Base-by-base conservation (phyloP, 2,888 invertebrate genomes). In the Latheticus oryzae region DNA sequence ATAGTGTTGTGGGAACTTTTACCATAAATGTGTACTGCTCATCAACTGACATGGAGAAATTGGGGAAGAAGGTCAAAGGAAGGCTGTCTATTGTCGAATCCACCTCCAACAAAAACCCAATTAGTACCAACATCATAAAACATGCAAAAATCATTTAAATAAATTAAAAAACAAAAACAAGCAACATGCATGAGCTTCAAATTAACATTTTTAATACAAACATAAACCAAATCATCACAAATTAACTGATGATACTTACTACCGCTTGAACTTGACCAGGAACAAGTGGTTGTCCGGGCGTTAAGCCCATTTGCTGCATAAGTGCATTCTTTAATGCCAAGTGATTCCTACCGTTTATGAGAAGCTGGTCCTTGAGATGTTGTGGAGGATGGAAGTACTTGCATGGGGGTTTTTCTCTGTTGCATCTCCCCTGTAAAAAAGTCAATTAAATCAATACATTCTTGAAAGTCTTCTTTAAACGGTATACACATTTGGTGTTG, bases 341-440 rank as follows among this genome's bases (percentile, higher is more conserved):
- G 85, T 99, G 98, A 87, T 99, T 98, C 79, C 97, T 87, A 70
- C 99, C 99, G 85, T 99, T 99, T 86, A 99, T 97, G 81, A 99
- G 86, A 80, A 99, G 87, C 87, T 99, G 98, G 84, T 99, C 99
- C 86, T 98, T 97, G 76, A 99, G 87, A 83, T 99, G 99, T 83
- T 98, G 98, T 71, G 99, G 99, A 72, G 99, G 99, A 84, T 99
- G 99, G 84, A 99, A 97, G 85, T 99, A 99, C 87, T 99, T 99
- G 93, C 99, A 99, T 76, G 98, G 98, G 68, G 99, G 99, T 81
- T 99, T 98, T 84, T 99, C 98, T 76, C 99, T 90, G 82, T 98
- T 98, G 88, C 99, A 99, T 84, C 98, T 96, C 79, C 98, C 98
- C 99, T 99, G 87, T 4, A 84, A 85, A 68, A 68, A 69, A n/a